Base-by-base conservation (phyloP, 2,888 invertebrate species). In the Halictus quadricinctus region DNA sequence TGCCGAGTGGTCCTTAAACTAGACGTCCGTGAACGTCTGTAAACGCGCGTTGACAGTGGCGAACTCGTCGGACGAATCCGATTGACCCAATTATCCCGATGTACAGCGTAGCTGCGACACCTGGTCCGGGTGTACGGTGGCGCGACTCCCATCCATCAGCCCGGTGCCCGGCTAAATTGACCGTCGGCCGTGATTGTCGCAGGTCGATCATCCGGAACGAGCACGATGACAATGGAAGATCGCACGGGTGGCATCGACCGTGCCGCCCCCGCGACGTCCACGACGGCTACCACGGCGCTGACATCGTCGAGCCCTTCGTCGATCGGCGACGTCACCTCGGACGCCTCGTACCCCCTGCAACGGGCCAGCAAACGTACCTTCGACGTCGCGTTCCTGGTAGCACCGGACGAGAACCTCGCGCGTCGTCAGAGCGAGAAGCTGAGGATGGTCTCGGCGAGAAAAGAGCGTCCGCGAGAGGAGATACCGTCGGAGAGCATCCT, bases 381-480 rank as follows among this genome's bases (percentile, higher is more conserved):
- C 93, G 98, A 98, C 94, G 98, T 98, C 15, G 98, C 98, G 0
- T 98, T 98, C 92, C 95, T 98, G 46, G 98, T 98, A 96, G 97
- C 97, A 94, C 98, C 98, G 1, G 98, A 98, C 93, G 98, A 98
- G 86, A 97, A 97, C 91, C 94, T 97, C 73, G 96, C 97, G 78
- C 96, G 96, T 73, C 96, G 96, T 90, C 96, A 96, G 88, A 95
- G 95, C 74, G 96, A 96, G 85, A 95, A 96, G 79, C 77, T 93
- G 29, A 85, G 93, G 29, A 77, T 94, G 48, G 89, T 92, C 2
- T 90, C 89, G 87, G 18, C 90, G 1, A 88, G 90, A 25, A 91
- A 90, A 21, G 91, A 92, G 13, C 91, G 91, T 7, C 80, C 46
- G 18, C 88, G 89, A 15, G 88, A 90, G 0, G 91, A 91, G 0